These are phyloP conservation scores for Phaethornis superciliosus DNA, from an alignment of 2,113 vertebrate genomes.

Conservation along the genomic window DNA sequence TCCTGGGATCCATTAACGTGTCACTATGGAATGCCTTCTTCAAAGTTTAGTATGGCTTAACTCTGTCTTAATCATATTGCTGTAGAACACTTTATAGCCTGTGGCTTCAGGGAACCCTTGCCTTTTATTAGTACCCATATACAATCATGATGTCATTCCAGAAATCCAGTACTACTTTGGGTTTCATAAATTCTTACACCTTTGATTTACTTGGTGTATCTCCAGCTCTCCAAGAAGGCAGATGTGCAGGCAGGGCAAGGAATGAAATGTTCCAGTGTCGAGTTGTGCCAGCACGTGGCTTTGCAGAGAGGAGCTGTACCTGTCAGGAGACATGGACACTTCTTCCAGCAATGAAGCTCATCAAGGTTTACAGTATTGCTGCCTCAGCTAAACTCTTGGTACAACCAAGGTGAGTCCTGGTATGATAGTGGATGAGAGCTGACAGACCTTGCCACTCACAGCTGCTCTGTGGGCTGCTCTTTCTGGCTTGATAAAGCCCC, in stretches of 20 bases:
- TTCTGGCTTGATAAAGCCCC: background rate
- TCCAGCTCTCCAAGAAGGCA: background rate
- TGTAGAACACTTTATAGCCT: slow-evolving; percentile 43
- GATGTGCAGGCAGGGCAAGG: background rate
- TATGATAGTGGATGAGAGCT: background rate
- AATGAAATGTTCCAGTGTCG: background rate
- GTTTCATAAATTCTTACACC: slow-evolving; percentile 54
- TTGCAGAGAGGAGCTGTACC: background rate
- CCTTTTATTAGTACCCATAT: slow-evolving; percentile 64
- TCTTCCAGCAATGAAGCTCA: background rate
- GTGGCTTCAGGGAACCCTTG: slow-evolving; percentile 57
- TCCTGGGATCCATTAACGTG: slow-evolving; percentile 59
- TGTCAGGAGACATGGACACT: background rate
- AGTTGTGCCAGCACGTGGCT: background rate
- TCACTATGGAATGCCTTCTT: slow-evolving; percentile 31
- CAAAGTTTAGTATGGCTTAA: slow-evolving; percentile 52
- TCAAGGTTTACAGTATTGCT: rapidly evolving
- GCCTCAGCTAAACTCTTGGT: background rate
- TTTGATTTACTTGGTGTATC: slow-evolving; percentile 45
- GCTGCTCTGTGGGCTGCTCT: background rate
- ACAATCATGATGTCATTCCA: slow-evolving; percentile 49
- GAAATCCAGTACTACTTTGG: slow-evolving; percentile 40
- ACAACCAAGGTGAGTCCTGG: background rate
- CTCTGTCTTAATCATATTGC: slow-evolving; percentile 56
- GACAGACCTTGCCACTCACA: background rate